Base-by-base conservation (phyloP, 2,113 vertebrate genomes). In the Eurypyga helias region DNA sequence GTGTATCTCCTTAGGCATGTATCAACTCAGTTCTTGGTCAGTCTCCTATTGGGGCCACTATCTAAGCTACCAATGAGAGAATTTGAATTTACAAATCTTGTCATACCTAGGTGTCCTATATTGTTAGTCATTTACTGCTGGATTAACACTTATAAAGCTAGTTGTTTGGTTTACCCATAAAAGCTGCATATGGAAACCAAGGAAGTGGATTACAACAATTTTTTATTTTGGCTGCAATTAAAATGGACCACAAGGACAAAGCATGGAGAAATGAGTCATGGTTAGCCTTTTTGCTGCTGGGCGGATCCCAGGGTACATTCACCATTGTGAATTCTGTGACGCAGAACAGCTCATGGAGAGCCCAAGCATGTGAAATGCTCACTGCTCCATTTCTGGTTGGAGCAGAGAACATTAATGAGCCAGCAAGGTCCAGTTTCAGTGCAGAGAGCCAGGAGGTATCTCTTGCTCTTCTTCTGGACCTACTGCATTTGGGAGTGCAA, bases 281-380 rank as follows among this genome's bases (percentile, higher is more conserved):
- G 11, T 6, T 55, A 65, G 11, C 28, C 18, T 72, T 19, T 85
- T 24, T 41, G 26, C 6, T 62, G 20, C 10, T 28, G 17, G 17
- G 28, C 2, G 1, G 28, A n/a, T 20, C 9, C 45, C 51, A 70
- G 33, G 8, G 10, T 38, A 51, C 0, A 0, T 36, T 31, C 24
- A 21, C 21, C 20, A 13, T 72, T 77, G n/a, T n/a, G n/a, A n/a
- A n/a, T n/a, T n/a, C n/a, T 72, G 41, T 72, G 24, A 29, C 13
- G 10, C 11, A 12, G n/a, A 87, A 48, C 6, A 49, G 24, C 10
- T 84, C 62, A 60, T 0, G 0, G 18, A 57, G 17, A 51, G 10
- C 4, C 18, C 72, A 45, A 24, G 13, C 0, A 0, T 7, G 1
- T 29, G 52, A 93, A 66, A 71, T 45, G 13, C 23, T 34, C 21